phyloP scores from a whole-genome alignment of 2,113 vertebrate species.

The Lepus timidus region DNA sequence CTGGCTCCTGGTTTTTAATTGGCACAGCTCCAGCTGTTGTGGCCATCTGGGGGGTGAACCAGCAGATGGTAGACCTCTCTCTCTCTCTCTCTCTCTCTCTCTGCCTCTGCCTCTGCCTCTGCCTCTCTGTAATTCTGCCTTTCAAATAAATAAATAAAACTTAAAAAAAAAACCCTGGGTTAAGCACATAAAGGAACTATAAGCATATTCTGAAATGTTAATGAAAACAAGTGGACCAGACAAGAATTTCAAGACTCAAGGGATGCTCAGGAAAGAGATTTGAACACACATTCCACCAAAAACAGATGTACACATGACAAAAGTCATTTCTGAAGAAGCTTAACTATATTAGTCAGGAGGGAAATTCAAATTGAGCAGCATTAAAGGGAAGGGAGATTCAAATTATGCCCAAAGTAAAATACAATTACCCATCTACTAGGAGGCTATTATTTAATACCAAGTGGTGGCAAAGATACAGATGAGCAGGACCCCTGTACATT shows the following conservation, averaged over 20 bases:
- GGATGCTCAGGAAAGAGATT: background rate
- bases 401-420: background rate
- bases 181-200: background rate
- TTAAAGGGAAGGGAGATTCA: background rate
- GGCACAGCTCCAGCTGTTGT: no score
- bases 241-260: background rate
- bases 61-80: no score
- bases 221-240: background rate
- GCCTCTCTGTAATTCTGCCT: no score
- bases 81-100: no score
- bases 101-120: no score
- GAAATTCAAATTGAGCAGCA: background rate
- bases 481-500: background rate
- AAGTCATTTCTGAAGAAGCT: background rate
- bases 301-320: background rate
- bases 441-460: slow-evolving; percentile 14
- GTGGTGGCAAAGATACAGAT: background rate
- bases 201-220: background rate
- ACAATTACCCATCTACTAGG: background rate
- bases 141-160: no score
- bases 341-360: background rate
- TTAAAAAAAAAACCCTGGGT: no score
- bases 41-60: no score
- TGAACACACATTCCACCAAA: background rate
- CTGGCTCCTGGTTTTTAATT: no score